A percentile compares a stretch with the other conserved stretches of the same genome.
Evolutionary conservation across 1,140 invertebrate species (phyloP).

Genomic region (Plutomurus gul): DNA sequence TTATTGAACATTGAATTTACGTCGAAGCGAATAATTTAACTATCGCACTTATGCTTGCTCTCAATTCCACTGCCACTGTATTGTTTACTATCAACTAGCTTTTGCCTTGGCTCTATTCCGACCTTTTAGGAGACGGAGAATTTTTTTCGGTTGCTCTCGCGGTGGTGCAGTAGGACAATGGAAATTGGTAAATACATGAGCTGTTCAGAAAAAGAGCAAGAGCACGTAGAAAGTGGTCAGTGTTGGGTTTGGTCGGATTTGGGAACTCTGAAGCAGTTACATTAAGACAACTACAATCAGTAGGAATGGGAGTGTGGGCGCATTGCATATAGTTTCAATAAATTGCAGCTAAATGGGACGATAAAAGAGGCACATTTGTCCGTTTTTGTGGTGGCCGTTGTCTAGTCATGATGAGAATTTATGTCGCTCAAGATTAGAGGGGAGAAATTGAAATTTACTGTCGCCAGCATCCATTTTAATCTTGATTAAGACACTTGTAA

Average conservation of each 20-base stretch:
- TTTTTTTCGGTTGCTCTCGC: neutral
- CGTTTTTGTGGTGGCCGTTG: slow-evolving; percentile 29
- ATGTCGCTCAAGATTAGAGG: slow-evolving; percentile 34
- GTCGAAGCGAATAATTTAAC: slow-evolving; percentile 14
- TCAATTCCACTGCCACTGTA: neutral
- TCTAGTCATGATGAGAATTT: slow-evolving; percentile 40
- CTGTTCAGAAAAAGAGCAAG: neutral
- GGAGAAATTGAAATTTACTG: slow-evolving; percentile 40
- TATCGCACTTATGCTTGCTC: neutral
- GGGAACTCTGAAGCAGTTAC: no score
- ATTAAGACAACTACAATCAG: neutral
- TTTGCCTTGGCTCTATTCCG: neutral
- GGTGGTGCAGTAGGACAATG: neutral
- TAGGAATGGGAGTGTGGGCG: neutral
- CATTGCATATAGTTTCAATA: slow-evolving; percentile 33
- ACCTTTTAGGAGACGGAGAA: neutral
- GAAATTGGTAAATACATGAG: neutral
- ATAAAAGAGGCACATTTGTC: slow-evolving; percentile 37
- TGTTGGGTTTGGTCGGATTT: neutral
- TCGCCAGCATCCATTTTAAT: slow-evolving; percentile 35
- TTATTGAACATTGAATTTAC: slow-evolving; percentile 18
- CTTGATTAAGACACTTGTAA: slow-evolving; percentile 41
- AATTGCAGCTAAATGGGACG: slow-evolving; percentile 29
- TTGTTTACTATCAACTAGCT: neutral
- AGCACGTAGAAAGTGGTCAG: neutral